Evolutionary conservation across 2,113 vertebrate genomes (phyloP), one percentile per base, ranked within the genome.

Genomic region (Megalops atlanticus): DNA sequence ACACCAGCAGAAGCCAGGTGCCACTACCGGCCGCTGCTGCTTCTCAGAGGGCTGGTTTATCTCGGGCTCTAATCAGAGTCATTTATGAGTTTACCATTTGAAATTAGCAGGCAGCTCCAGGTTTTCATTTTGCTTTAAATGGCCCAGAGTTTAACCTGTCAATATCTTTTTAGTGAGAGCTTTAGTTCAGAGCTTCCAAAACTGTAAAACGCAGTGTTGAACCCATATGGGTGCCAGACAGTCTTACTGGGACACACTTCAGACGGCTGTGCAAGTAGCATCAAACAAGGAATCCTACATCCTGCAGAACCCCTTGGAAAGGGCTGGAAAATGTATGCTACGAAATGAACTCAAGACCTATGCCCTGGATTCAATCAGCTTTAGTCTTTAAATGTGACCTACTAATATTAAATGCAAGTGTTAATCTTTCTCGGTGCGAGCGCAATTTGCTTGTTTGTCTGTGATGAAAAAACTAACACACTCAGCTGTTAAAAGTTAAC

Each of bases 11-110:
- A n/a, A n/a, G n/a, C n/a, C n/a, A n/a, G n/a, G n/a, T n/a, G n/a
- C n/a, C n/a, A n/a, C n/a, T n/a, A n/a, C n/a, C n/a, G n/a, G n/a
- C n/a, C n/a, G n/a, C n/a, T n/a, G n/a, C n/a, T n/a, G n/a, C n/a
- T n/a, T n/a, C n/a, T n/a, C n/a, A n/a, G n/a, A n/a, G n/a, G n/a
- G n/a, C n/a, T n/a, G n/a, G n/a, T 69, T 43, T 72, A 33, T 12
- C 16, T 31, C 41, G 10, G 77, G 75, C 75, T 75, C 83, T 45
- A 81, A 74, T 81, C 69, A 58, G 27, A 77, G 47, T 69, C 21
- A 71, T 39, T 69, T 49, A 54, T 49, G 6, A 21, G 16, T 6
- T 54, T 54, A 2, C 49, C 49, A 54, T 4, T 21, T 54, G 0
- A 54, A 54, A 3, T 54, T 54, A 24, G n/a, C n/a, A n/a, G n/a